Percentiles rank a stretch among this genome's conserved stretches.
Evolutionary conservation across 2,888 invertebrate species (phyloP).

Genomic region (Mamestra brassicae): DNA sequence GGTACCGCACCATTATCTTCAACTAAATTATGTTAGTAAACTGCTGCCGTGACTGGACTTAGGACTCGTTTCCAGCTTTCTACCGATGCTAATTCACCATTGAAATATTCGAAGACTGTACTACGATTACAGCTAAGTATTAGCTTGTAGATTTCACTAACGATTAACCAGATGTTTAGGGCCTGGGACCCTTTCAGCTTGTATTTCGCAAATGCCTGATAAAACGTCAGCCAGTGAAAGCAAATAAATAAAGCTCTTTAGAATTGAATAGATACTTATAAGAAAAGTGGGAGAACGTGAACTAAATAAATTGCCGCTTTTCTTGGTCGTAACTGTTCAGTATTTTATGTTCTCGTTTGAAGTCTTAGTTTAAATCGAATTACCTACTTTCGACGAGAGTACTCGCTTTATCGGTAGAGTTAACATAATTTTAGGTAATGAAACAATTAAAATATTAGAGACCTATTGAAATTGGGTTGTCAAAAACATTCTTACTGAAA

Average conservation of each 20-base stretch:
- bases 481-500: background rate
- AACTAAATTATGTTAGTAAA: conserved; percentile 48
- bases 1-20: conserved; percentile 36
- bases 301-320: conserved; percentile 43
- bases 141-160: conserved; percentile 57
- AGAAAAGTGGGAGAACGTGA: conserved; percentile 40
- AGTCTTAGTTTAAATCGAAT: conserved; percentile 27
- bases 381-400: conserved; percentile 5
- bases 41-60: conserved; percentile 46
- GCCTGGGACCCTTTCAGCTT: conserved; percentile 47
- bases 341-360: conserved; percentile 46
- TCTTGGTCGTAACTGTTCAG: conserved; percentile 25
- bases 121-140: conserved; percentile 42
- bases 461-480: background rate
- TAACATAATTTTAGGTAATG: background rate
- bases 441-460: background rate
- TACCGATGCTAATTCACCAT: conserved; percentile 53
- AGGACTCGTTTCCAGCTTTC: conserved; percentile 53
- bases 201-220: conserved; percentile 53
- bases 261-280: conserved; percentile 61
- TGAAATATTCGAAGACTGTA: conserved; percentile 54
- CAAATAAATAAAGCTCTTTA: conserved; percentile 58
- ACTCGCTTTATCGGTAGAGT: background rate
- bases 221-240: conserved; percentile 52
- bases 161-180: conserved; percentile 60